phyloP scores from a whole-genome alignment of 1,140 invertebrate genomes.

The Trichoplusia ni region DNA sequence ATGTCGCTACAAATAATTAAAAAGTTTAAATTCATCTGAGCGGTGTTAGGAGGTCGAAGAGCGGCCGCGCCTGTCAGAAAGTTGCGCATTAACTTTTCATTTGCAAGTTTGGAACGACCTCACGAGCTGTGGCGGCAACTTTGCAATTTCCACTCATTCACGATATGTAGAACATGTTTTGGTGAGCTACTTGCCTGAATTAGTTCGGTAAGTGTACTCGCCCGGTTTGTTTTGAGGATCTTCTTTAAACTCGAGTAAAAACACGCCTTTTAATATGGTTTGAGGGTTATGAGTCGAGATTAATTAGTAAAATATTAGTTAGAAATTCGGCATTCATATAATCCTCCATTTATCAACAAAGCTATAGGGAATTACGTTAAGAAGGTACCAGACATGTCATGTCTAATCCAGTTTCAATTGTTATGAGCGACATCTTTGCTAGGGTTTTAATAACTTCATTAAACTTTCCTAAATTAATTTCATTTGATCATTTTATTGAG shows the following conservation, averaged over 20 bases:
- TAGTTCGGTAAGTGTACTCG: not conserved
- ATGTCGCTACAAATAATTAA: conserved; percentile 53
- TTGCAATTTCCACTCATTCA: conserved; percentile 44
- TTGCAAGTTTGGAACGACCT: conserved; percentile 63
- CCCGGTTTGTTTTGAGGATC: no score
- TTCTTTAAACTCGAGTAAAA: no score
- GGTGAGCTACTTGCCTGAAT: conserved; percentile 8
- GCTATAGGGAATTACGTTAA: no score
- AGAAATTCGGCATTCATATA: no score
- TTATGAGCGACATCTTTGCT: conserved; percentile 41
- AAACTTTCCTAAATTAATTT: conserved; percentile 72
- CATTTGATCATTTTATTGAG: conserved; percentile 73
- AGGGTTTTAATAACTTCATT: conserved; percentile 64
- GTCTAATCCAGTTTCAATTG: conserved; percentile 32
- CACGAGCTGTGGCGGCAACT: conserved; percentile 49
- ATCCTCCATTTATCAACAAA: no score
- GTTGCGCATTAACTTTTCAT: conserved; percentile 71
- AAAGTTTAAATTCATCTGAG: conserved; percentile 57
- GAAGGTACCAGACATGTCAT: not conserved
- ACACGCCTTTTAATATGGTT: no score
- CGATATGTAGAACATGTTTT: conserved; percentile 41
- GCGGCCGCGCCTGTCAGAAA: conserved; percentile 55
- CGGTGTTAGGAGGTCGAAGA: conserved; percentile 45
- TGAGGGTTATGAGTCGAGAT: no score
- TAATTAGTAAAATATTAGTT: no score